Percentiles rank a stretch among this genome's conserved stretches.
These are phyloP conservation scores for Pitangus sulphuratus DNA, from an alignment of 2,797 vertebrate genomes.

Conservation along the genomic window DNA sequence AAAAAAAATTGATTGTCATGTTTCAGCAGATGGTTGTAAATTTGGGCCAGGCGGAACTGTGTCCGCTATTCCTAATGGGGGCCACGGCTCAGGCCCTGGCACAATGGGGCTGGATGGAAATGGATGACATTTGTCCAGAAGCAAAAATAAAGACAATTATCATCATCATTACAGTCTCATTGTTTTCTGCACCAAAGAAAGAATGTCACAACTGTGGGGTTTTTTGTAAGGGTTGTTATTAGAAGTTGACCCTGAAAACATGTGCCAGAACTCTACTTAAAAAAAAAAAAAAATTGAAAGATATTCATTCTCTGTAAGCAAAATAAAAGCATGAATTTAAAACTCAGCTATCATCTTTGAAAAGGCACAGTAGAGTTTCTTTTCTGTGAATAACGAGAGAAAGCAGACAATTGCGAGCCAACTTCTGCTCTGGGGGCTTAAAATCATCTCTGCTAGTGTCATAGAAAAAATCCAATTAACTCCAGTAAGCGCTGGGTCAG, in stretches of 20 bases:
- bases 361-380: neutral
- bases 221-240: neutral
- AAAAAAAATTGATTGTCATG: neutral
- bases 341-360: neutral
- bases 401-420: neutral
- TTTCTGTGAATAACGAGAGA: neutral
- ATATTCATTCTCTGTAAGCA: neutral
- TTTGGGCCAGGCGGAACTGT: neutral
- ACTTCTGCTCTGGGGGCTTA: neutral
- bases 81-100: neutral
- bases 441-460: neutral
- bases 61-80: neutral
- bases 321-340: slow-evolving; percentile 23
- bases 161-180: neutral
- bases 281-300: neutral
- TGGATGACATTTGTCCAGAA: slow-evolving; percentile 23
- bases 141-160: slow-evolving; percentile 47
- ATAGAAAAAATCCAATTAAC: neutral
- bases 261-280: neutral
- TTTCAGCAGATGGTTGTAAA: neutral
- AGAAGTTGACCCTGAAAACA: slow-evolving; percentile 3
- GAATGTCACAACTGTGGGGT: neutral
- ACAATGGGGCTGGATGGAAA: neutral
- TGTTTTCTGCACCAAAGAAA: slow-evolving; percentile 20
- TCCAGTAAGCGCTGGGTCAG: neutral